Percentiles rank a stretch among this genome's conserved stretches.
Evolutionary conservation across 35 echinoderm and acorn worm genomes (phyloP).

Genomic region (Apostichopus parvimensis): DNA sequence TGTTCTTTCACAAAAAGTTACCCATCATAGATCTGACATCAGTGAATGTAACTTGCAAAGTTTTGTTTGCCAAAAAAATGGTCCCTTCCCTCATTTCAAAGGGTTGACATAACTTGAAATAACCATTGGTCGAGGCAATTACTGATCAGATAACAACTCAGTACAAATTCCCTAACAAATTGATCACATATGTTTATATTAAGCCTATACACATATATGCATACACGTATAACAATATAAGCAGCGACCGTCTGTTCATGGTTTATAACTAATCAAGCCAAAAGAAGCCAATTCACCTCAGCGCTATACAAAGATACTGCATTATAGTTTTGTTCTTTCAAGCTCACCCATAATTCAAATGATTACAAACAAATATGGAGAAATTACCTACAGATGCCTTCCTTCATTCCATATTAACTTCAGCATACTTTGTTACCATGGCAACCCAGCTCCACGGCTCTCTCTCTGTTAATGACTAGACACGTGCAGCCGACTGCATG

Average conservation of each 20-base stretch:
- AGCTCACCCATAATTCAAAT: background rate
- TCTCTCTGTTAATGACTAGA: background rate
- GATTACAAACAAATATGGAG: background rate
- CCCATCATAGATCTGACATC: no score
- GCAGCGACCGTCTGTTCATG: background rate
- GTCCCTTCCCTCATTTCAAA: no score
- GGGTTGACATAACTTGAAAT: no score
- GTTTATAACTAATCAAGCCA: background rate
- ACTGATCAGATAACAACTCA: no score
- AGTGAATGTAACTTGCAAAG: no score
- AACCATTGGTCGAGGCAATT: no score
- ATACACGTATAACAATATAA: no score
- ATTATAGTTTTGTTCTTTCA: background rate
- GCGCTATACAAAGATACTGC: background rate
- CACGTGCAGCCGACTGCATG: background rate
- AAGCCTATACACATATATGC: no score
- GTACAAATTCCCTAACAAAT: no score
- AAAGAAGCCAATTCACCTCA: background rate
- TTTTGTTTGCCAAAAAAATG: no score
- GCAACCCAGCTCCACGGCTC: background rate
- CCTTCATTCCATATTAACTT: conserved; percentile 2
- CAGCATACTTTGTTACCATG: conserved; percentile 43
- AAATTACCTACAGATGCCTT: conserved; percentile 16
- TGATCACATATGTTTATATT: no score
- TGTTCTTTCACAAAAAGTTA: no score